Conservation (phyloP, 2,888 invertebrate genomes). For the Helicoverpa assulta region DNA sequence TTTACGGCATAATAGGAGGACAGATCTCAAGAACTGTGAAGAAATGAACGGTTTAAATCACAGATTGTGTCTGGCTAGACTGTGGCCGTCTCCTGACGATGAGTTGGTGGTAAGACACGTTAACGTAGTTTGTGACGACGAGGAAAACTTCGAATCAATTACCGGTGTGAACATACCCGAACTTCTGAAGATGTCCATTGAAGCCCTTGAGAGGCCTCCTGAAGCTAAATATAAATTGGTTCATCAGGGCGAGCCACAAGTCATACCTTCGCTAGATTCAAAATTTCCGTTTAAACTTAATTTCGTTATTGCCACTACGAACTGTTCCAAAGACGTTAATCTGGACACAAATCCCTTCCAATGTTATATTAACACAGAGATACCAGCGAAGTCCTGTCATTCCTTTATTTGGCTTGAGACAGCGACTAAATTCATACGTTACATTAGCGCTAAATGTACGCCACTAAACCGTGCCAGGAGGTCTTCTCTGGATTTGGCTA, state of each 20-base stretch:
- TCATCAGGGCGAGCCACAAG: slow-evolving; percentile 75
- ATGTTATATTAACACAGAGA: slow-evolving; percentile 69
- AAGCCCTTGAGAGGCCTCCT: slow-evolving; percentile 70
- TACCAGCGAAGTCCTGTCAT: slow-evolving; percentile 70
- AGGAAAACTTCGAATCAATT: slow-evolving; percentile 71
- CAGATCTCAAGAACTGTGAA: slow-evolving; percentile 73
- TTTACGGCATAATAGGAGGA: slow-evolving; percentile 68
- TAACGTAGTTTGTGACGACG: slow-evolving; percentile 77
- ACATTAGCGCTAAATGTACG: slow-evolving; percentile 68
- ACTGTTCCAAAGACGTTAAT: slow-evolving; percentile 76
- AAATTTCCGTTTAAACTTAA: slow-evolving; percentile 72
- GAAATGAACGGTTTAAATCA: slow-evolving; percentile 78
- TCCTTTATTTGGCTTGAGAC: slow-evolving; percentile 74
- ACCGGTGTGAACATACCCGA: slow-evolving; percentile 72
- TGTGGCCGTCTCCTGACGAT: slow-evolving; percentile 80
- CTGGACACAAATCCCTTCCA: slow-evolving; percentile 58
- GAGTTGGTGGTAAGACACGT: slow-evolving; percentile 74
- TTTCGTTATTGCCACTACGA: slow-evolving; percentile 74
- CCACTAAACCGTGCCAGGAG: slow-evolving; percentile 65
- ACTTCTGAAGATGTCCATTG: slow-evolving; percentile 72
- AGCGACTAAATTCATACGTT: slow-evolving; percentile 69
- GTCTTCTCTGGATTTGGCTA: slow-evolving; percentile 64
- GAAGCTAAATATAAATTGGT: slow-evolving; percentile 72
- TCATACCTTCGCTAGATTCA: slow-evolving; percentile 76
- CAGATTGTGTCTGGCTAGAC: slow-evolving; percentile 75